These are phyloP conservation scores for Drosophila asahinai DNA, from an alignment of 1,140 invertebrate genomes.

Conservation along the genomic window DNA sequence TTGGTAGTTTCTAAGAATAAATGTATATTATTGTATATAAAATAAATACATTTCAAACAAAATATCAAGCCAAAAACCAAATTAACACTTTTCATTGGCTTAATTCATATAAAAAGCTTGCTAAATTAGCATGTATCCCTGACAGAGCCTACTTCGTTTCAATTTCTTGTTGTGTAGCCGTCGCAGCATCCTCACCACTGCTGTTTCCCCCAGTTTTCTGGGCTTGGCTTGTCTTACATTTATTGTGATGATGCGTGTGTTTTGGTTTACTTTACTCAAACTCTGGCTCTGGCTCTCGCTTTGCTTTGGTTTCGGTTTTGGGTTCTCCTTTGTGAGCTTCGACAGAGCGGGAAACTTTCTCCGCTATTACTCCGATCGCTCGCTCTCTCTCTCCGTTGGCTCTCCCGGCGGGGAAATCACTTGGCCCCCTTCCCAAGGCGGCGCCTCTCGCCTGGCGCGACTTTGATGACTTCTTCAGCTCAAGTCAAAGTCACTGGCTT, in stretches of 20 bases:
- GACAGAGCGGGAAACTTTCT: slow-evolving; percentile 70
- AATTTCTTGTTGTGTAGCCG: slow-evolving; percentile 17
- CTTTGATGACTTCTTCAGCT: slow-evolving; percentile 38
- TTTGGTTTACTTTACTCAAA: slow-evolving; percentile 43
- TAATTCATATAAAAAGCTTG: neutral
- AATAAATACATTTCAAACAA: neutral
- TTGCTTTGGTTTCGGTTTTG: slow-evolving; percentile 23
- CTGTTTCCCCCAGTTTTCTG: slow-evolving; percentile 12
- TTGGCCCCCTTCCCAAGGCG: slow-evolving; percentile 30
- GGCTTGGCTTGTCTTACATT: slow-evolving; percentile 56
- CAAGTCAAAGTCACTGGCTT: slow-evolving; percentile 38
- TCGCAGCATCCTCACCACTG: slow-evolving; percentile 10
- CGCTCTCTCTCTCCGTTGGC: slow-evolving; percentile 16
- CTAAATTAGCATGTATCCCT: neutral
- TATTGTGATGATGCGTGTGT: slow-evolving; percentile 50
- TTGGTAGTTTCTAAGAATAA: neutral
- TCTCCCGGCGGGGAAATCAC: slow-evolving; percentile 45
- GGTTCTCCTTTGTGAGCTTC: slow-evolving; percentile 68
- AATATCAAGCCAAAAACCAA: neutral
- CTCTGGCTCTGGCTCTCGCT: neutral
- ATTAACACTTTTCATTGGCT: slow-evolving; percentile 10
- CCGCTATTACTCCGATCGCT: slow-evolving; percentile 39
- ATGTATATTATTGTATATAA: no score
- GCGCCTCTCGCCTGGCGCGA: slow-evolving; percentile 16
- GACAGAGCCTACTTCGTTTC: neutral